Conservation (phyloP, 1,140 invertebrate genomes). For the Drosophila persimilis region DNA sequence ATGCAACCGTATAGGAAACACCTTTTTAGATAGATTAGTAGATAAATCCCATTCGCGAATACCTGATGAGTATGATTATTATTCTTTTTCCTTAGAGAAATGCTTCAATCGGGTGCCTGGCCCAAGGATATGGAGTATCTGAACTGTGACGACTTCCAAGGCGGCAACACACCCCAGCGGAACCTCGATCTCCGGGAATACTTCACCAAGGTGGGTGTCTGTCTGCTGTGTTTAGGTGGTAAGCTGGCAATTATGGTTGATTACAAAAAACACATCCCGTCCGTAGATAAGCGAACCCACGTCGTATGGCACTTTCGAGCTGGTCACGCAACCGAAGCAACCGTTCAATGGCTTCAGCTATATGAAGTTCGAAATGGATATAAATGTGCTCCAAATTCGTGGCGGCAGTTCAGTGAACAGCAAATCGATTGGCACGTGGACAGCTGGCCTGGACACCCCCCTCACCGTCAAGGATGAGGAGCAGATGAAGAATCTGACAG, state of each 20-base stretch:
- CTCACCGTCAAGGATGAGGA: slow-evolving; percentile 86
- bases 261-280: slow-evolving; percentile 46
- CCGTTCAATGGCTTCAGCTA: slow-evolving; percentile 88
- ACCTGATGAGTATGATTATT: neutral
- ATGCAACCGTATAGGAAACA: too few relatives aligned
- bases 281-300: slow-evolving; percentile 85
- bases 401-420: slow-evolving; percentile 87
- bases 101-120: slow-evolving; percentile 87
- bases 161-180: slow-evolving; percentile 87
- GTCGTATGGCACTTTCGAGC: slow-evolving; percentile 87
- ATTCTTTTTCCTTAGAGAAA: slow-evolving; percentile 56
- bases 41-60: neutral
- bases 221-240: too few relatives aligned
- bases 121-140: slow-evolving; percentile 88
- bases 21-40: too few relatives aligned
- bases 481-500: slow-evolving; percentile 89
- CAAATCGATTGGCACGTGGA: slow-evolving; percentile 87
- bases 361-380: slow-evolving; percentile 89
- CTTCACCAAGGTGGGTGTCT: slow-evolving; percentile 83
- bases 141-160: slow-evolving; percentile 90
- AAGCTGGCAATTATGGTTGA: slow-evolving; percentile 61
- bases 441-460: slow-evolving; percentile 86
- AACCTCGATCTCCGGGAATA: slow-evolving; percentile 85
- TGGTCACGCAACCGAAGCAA: slow-evolving; percentile 80
- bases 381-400: slow-evolving; percentile 87